Percentiles rank a stretch among this genome's conserved stretches.
phyloP scores from a whole-genome alignment of 2,797 vertebrate species.

The Mus spretus region DNA sequence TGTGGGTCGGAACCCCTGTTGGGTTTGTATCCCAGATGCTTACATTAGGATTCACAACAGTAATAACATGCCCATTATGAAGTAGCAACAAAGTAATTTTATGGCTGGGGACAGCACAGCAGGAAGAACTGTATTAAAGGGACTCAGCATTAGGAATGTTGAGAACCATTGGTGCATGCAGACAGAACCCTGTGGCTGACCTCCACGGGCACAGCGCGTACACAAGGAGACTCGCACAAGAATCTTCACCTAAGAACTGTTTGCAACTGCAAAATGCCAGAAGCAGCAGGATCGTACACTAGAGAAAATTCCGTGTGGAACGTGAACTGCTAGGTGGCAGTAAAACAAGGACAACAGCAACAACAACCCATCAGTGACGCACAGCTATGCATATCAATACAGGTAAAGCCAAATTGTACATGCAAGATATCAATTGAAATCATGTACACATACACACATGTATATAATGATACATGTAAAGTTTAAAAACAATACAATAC shows the following conservation, averaged over 20 bases:
- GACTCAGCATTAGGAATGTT: background rate
- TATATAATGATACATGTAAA: background rate
- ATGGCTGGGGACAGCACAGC: background rate
- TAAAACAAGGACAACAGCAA: background rate
- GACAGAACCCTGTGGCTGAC: background rate
- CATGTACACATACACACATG: background rate
- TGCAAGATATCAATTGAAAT: background rate
- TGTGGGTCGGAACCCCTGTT: background rate
- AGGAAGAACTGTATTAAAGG: background rate
- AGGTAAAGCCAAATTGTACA: background rate
- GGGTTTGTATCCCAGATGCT: background rate
- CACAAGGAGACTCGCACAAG: background rate
- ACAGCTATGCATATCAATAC: background rate
- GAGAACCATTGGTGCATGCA: background rate
- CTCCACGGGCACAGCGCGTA: background rate
- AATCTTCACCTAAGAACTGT: background rate
- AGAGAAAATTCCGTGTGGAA: background rate
- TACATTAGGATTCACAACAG: background rate
- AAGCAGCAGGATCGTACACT: background rate
- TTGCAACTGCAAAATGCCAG: conserved; percentile 2
- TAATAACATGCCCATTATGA: background rate
- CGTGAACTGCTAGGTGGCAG: background rate
- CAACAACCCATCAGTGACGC: background rate
- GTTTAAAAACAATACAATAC: background rate
- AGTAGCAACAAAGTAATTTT: background rate